Percentiles rank a stretch among this genome's conserved stretches.
These are phyloP conservation scores for Cairina moschata DNA, from an alignment of 2,113 vertebrate species.

Conservation along the genomic window DNA sequence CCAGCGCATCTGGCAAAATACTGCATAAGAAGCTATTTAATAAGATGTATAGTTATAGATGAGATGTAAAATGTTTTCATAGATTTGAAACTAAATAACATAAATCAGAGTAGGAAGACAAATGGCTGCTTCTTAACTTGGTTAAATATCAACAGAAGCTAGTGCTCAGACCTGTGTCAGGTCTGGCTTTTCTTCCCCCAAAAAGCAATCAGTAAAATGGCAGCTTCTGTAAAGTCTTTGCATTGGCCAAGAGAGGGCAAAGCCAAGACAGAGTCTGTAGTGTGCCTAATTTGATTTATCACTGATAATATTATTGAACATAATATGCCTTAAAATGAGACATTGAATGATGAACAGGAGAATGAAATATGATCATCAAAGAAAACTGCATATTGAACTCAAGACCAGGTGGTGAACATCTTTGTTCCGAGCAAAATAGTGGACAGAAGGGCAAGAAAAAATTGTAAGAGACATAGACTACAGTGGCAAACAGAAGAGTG, in stretches of 20 bases:
- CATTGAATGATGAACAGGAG: background rate
- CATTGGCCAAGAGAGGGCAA: background rate
- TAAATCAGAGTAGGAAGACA: background rate
- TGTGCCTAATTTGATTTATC: background rate
- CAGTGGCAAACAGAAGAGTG: rapidly evolving
- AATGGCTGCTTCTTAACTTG: background rate
- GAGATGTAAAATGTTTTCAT: background rate
- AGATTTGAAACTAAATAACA: background rate
- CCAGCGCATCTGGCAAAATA: background rate
- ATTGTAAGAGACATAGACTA: background rate
- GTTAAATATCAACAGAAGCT: background rate
- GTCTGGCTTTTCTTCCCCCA: background rate
- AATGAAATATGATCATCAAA: background rate
- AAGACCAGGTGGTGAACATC: background rate
- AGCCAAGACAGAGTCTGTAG: background rate
- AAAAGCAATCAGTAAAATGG: background rate
- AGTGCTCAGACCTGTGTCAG: background rate
- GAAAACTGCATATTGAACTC: background rate
- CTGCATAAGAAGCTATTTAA: background rate
- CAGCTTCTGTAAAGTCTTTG: background rate
- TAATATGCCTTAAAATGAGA: background rate
- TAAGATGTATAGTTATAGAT: background rate
- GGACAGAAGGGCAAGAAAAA: background rate
- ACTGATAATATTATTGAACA: background rate
- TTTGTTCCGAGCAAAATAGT: background rate